Evolutionary conservation across 2,888 invertebrate species (phyloP), one percentile per base, ranked within the genome.

Genomic region (Drosophila barbarae): DNA sequence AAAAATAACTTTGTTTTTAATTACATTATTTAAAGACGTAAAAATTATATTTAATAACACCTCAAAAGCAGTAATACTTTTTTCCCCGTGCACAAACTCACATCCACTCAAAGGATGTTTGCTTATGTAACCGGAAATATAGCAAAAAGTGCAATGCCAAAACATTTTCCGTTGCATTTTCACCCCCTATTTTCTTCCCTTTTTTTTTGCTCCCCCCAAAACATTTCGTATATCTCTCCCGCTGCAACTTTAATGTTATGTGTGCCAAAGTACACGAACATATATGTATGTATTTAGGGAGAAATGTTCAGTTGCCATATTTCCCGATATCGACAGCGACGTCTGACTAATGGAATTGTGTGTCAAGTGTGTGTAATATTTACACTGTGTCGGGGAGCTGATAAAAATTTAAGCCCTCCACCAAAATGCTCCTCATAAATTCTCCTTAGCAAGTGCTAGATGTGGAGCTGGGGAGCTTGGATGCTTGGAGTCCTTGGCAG

Each of bases 331-430:
- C 51, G 44, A 41, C 51, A 58, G 46, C 69, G 68, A 70, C 59
- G 83, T 76, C 78, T 78, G 74, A 80, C 81, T 81, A 85, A 81
- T 81, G 81, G 81, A 81, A 85, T 81, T 81, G 84, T 81, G 85
- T 81, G 85, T 81, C 81, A 81, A 85, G 85, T 77, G 85, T 83
- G 85, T 77, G 85, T 80, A 74, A 81, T 85, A 85, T 85, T 81
- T 85, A 72, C 77, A 74, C 84, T 85, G 84, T 81, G 84, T 85
- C 81, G 83, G 80, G 80, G 42, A 81, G 85, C 84, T 81, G 81
- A 85, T 85, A 73, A 83, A 85, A 80, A 83, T 81, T 85, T 83
- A 83, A 81, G 81, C 84, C 84, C 69, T 44, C 34, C 75, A 54
- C 71, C 69, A 69, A 71, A 80, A 83, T 75, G 83, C 67, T 61